phyloP scores from a whole-genome alignment of 2,888 invertebrate species.

The Eupithecia subfuscata region DNA sequence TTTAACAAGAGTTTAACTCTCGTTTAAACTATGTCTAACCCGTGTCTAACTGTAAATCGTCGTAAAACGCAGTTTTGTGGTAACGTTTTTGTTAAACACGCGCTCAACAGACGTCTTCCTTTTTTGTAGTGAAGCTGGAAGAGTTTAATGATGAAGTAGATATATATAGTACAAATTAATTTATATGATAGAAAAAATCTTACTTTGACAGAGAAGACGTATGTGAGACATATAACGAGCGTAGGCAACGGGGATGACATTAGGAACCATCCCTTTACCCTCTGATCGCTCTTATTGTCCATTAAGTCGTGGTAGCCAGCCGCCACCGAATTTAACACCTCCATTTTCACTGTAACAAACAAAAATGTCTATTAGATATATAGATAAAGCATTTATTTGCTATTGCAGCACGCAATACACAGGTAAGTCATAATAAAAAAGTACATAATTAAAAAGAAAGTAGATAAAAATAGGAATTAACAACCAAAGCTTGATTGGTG shows the following conservation, averaged over 20 bases:
- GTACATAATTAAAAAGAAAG: background rate
- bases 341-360: slow-evolving; percentile 83
- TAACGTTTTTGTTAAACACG: too few species aligned
- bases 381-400: background rate
- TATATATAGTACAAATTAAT: background rate
- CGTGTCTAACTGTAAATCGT: too few species aligned
- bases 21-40: too few species aligned
- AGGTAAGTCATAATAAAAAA: background rate
- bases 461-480: background rate
- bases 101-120: too few species aligned
- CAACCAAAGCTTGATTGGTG: background rate
- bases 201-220: slow-evolving; percentile 90
- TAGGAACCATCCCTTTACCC: slow-evolving; percentile 91
- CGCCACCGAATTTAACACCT: slow-evolving; percentile 82
- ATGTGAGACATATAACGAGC: slow-evolving; percentile 88
- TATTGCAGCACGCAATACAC: background rate
- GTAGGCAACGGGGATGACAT: slow-evolving; percentile 94
- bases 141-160: background rate
- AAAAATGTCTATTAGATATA: background rate
- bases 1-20: too few species aligned
- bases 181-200: slow-evolving; percentile 46
- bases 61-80: too few species aligned
- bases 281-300: slow-evolving; percentile 93
- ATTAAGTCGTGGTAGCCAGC: slow-evolving; percentile 90
- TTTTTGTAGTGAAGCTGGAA: too few species aligned